These are phyloP conservation scores for Cirrhinus molitorella DNA, from an alignment of 2,797 vertebrate genomes.

Conservation along the genomic window DNA sequence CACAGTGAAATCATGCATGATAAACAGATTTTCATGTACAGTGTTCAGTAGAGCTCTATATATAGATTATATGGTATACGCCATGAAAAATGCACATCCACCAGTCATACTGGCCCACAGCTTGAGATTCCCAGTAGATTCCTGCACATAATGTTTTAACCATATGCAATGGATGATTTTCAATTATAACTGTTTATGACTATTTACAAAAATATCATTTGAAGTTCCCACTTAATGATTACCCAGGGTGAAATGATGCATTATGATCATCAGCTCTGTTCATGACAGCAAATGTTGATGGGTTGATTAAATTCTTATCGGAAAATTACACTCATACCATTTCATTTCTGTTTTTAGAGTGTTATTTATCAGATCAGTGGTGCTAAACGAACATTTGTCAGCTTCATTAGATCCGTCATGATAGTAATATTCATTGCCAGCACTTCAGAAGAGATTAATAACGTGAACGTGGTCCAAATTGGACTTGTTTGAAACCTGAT, in stretches of 20 bases:
- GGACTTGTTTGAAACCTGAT: no score
- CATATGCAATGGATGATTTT: background rate
- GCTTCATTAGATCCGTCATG: background rate
- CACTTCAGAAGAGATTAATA: background rate
- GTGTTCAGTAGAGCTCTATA: background rate
- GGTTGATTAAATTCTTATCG: slow-evolving; percentile 4
- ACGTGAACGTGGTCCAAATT: background rate
- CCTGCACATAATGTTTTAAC: background rate
- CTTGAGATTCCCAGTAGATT: background rate
- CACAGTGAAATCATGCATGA: slow-evolving; percentile 1
- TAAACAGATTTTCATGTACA: background rate
- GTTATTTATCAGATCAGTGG: slow-evolving; percentile 26
- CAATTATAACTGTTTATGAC: background rate
- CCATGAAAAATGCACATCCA: slow-evolving; percentile 25
- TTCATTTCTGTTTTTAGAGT: background rate
- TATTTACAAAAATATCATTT: background rate
- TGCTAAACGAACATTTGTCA: slow-evolving; percentile 3
- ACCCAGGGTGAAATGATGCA: background rate
- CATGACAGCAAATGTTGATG: background rate
- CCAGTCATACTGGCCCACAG: background rate
- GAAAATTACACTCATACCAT: background rate
- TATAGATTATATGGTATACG: slow-evolving; percentile 1
- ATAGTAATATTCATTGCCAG: background rate
- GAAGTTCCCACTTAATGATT: background rate
- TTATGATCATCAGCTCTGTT: background rate